phyloP scores from a whole-genome alignment of 1,140 invertebrate species.

The Chrysopa pallens region DNA sequence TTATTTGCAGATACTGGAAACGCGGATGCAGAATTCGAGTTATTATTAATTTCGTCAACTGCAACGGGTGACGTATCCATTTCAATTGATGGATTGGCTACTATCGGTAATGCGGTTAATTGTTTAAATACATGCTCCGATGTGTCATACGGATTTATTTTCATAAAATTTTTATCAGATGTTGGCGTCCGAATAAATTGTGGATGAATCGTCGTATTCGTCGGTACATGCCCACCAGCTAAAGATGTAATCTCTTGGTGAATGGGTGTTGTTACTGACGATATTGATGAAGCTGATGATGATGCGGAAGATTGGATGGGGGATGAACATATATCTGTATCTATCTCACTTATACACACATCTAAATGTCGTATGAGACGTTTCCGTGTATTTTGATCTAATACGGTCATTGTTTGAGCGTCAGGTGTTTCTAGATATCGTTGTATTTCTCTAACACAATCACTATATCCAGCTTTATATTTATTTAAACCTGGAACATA shows the following conservation, averaged over 20 bases:
- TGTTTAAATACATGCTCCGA: neutral
- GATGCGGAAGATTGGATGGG: neutral
- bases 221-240: neutral
- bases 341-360: constrained; percentile 48
- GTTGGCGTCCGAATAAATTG: neutral
- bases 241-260: no score
- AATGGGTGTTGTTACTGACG: neutral
- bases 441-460: constrained; percentile 59
- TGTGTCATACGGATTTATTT: neutral
- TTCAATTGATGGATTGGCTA: neutral
- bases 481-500: constrained; percentile 31
- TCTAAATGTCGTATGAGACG: constrained; percentile 50
- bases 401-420: constrained; percentile 37
- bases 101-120: neutral
- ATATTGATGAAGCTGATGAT: constrained; percentile 8
- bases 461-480: constrained; percentile 53
- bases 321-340: constrained; percentile 38
- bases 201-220: neutral
- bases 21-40: neutral
- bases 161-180: neutral
- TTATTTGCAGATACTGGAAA: constrained; percentile 2
- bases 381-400: constrained; percentile 47
- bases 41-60: constrained; percentile 8
- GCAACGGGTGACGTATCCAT: constrained; percentile 3
- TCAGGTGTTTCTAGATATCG: constrained; percentile 45